phyloP scores from a whole-genome alignment of 2,797 vertebrate species.

The Agapornis canus region DNA sequence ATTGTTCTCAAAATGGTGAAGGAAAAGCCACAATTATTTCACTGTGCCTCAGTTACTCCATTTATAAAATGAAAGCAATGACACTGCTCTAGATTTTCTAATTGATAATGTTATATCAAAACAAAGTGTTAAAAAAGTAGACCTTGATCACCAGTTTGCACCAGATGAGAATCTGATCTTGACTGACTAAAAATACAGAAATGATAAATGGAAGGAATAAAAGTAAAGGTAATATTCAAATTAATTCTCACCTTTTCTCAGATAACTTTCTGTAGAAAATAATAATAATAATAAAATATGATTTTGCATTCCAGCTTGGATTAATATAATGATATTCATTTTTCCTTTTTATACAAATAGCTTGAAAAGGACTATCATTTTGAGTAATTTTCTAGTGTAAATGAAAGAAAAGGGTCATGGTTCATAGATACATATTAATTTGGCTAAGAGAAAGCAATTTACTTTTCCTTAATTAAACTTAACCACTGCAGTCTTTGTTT shows the following conservation, averaged over 20 bases:
- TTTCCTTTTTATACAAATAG: background rate
- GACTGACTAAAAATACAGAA: background rate
- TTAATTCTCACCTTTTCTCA: background rate
- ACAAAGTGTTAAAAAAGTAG: background rate
- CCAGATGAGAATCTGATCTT: background rate
- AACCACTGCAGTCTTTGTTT: constrained; percentile 42
- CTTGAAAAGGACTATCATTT: background rate
- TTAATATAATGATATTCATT: background rate
- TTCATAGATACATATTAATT: constrained; percentile 56
- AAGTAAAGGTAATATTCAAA: background rate
- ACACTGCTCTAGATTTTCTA: background rate
- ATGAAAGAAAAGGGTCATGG: constrained; percentile 37
- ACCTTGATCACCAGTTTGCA: background rate
- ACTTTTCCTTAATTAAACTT: constrained; percentile 59
- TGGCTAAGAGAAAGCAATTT: constrained; percentile 50
- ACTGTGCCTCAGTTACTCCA: background rate
- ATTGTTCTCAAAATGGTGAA: background rate
- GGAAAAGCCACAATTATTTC: background rate
- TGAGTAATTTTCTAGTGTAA: constrained; percentile 18
- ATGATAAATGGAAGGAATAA: background rate
- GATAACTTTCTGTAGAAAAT: background rate
- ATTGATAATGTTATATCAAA: background rate
- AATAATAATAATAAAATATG: background rate
- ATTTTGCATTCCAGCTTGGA: background rate
- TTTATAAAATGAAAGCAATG: background rate